Evolutionary conservation across 2,113 vertebrate genomes (phyloP).

Genomic region (Phalacrocorax carbo): DNA sequence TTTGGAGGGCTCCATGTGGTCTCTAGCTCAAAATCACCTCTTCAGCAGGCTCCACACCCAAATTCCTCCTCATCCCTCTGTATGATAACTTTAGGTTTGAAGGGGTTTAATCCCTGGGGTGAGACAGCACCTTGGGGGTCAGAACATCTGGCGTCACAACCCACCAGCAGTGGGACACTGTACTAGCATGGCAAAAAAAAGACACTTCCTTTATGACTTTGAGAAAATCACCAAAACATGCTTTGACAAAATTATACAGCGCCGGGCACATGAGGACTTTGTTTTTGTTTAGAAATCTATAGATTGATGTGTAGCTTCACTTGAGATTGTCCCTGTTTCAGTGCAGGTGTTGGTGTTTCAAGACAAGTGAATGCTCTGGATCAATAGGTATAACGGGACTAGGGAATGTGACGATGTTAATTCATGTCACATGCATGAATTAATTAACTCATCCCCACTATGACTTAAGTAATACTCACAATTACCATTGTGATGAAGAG

Average conservation of each 20-base stretch:
- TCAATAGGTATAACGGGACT: not conserved
- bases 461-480: not conserved
- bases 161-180: not conserved
- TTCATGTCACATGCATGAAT: not conserved
- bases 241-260: not conserved
- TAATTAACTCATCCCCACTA: not conserved
- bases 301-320: not conserved
- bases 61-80: not conserved
- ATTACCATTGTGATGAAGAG: not conserved
- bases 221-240: not conserved
- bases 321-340: not conserved
- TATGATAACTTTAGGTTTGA: not conserved
- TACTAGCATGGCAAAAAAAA: not conserved
- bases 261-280: accelerated
- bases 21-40: not conserved
- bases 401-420: not conserved
- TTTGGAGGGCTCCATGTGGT: not conserved
- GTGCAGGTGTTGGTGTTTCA: not conserved
- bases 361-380: not conserved
- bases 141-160: not conserved
- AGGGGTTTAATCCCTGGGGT: not conserved
- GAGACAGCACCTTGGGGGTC: not conserved
- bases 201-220: not conserved
- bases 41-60: not conserved
- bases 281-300: not conserved